Evolutionary conservation across 2,888 invertebrate species (phyloP), one percentile per base, ranked within the genome.

Genomic region (Tiliacea citrago): DNA sequence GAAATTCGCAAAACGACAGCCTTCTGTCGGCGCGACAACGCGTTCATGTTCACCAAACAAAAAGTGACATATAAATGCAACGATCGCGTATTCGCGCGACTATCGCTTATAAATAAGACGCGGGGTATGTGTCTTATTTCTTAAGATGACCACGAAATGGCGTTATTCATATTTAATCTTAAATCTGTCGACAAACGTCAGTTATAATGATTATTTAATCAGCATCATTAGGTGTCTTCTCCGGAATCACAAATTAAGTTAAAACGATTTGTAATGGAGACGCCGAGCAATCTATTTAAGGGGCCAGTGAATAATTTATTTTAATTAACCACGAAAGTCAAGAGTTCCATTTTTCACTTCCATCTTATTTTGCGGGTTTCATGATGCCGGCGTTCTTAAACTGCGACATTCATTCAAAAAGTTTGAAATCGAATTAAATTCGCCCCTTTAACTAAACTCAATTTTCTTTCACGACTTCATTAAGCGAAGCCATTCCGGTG

Each of bases 381-480:
- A 90, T 92, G 91, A 93, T 91, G 90, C 88, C 90, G 89, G 87
- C 91, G 90, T 91, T 91, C 93, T 93, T 91, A 93, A 93, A 93
- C 94, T 91, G 92, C 93, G 94, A 93, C 94, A 94, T 95, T 94
- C 94, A 94, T 95, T 95, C 94, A 92, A 94, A 95, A 95, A 95
- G 94, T 96, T 95, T 94, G 94, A 92, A 95, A 95, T 95, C 95
- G 94, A 96, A 95, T 95, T 95, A 95, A 95, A 95, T 95, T 94
- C 95, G 95, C 95, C 95, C 95, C 95, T 96, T 96, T 95, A 94
- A 95, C 95, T 95, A 94, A 95, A 95, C 95, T 95, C 95, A 94
- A 95, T 96, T 95, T 95, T 95, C 95, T 94, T 95, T 94, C 94
- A 95, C 94, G 96, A 95, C 94, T 95, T 96, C 96, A 95, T 96